Evolutionary conservation across 2,888 invertebrate species (phyloP).

Genomic region (Heliconius sara): DNA sequence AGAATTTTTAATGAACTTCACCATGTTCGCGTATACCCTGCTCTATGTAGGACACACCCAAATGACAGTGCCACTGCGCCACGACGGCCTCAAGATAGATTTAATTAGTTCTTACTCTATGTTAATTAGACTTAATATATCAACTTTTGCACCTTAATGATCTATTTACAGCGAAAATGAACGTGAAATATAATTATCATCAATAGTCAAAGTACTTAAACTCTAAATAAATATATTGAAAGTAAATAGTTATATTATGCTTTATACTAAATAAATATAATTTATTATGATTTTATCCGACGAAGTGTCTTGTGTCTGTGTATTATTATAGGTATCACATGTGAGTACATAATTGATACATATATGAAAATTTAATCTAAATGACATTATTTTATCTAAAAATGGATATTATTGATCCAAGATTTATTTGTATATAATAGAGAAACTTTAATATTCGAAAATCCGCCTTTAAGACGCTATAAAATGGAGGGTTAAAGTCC

Average conservation of each 20-base stretch:
- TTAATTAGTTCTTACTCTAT: neutral
- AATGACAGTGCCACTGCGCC: neutral
- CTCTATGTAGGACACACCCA: neutral
- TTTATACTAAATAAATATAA: neutral
- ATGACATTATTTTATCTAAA: too few species aligned
- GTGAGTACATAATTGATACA: too few species aligned
- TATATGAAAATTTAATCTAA: too few species aligned
- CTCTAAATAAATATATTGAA: neutral
- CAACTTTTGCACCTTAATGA: neutral
- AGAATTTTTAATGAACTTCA: neutral
- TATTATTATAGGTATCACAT: too few species aligned
- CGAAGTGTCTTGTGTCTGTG: neutral
- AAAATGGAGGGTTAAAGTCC: constrained; percentile 1
- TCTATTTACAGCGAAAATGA: neutral
- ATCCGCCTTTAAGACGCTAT: neutral
- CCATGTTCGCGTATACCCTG: neutral
- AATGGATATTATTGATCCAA: neutral
- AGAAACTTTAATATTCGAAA: neutral
- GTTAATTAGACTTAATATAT: neutral
- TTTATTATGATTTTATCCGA: neutral
- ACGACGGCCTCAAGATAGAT: neutral
- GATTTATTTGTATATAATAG: neutral
- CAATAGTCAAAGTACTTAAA: neutral
- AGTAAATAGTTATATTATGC: neutral
- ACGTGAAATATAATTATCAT: too few species aligned